Evolutionary conservation across 2,113 vertebrate genomes (phyloP).

Genomic region (Pluvialis apricaria): DNA sequence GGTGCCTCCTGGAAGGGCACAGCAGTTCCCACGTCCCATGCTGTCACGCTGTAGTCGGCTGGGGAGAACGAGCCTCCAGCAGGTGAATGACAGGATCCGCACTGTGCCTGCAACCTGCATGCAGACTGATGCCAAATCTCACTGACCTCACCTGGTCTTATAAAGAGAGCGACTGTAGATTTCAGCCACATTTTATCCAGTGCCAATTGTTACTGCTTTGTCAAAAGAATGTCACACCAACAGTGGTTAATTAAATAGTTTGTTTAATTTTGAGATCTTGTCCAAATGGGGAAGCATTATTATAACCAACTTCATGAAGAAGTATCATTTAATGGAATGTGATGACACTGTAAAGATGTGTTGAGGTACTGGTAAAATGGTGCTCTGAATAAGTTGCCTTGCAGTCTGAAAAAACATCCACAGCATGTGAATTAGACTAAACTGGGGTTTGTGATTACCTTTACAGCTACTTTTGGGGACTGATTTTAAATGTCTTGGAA

Average conservation of each 20-base stretch:
- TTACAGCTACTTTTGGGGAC: neutral
- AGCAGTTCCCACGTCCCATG: accelerated
- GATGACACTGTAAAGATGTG: neutral
- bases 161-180: accelerated
- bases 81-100: neutral
- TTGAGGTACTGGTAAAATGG: neutral
- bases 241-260: neutral
- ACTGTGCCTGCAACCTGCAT: accelerated
- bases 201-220: neutral
- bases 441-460: neutral
- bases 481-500: neutral
- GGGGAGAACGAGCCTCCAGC: neutral
- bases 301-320: neutral
- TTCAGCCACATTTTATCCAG: neutral
- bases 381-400: neutral
- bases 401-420: neutral
- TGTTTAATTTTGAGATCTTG: neutral
- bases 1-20: neutral
- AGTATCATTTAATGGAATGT: neutral
- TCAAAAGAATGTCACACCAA: neutral
- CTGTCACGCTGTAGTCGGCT: no score
- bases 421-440: neutral
- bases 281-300: neutral
- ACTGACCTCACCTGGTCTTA: accelerated
- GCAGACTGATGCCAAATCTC: neutral